Evolutionary conservation across 2,113 vertebrate genomes (phyloP), one percentile per base, ranked within the genome.

Genomic region (Rhinopomastus cyanomelas): DNA sequence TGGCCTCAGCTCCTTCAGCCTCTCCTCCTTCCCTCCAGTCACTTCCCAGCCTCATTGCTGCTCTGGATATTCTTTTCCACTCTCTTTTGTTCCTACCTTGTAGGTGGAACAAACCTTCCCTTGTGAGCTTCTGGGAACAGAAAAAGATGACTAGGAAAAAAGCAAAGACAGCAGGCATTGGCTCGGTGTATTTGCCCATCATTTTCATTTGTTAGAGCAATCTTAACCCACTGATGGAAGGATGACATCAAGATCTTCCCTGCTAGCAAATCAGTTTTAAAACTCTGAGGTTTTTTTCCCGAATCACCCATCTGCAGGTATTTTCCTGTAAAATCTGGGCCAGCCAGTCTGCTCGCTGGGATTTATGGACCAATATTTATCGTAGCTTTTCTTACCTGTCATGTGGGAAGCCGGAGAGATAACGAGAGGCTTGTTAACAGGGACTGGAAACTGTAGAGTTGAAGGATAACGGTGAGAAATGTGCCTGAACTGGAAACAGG

Each of bases 161-260:
- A 23, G 60, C 44, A 62, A 59, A 73, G 26, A 29, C 51, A 92
- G 62, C 62, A 30, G 30, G 86, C 93, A 76, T 11, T 61, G 25
- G 42, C 53, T 21, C 44, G 55, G 36, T 88, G 5, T 62, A 86
- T 93, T 94, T 92, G 67, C 81, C 82, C 79, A 59, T 59, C 6
- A 69, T 88, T 95, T 92, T 77, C 81, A 49, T 85, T 79, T 14
- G 46, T 77, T 62, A 94, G 88, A 81, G 81, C 86, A 87, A 73
- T 93, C 84, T 73, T 85, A 94, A 79, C 81, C 67, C 64, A 69
- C 64, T 90, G 87, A 44, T 0, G 62, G 86, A 72, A 65, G 25
- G 55, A 68, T 88, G 90, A 69, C 51, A 84, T 83, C 74, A 69
- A 74, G 39, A 42, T 81, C 65, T 80, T 36, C 20, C 19, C 61